Evolutionary conservation across 1,140 invertebrate species (phyloP).

Genomic region (Helicorthomorpha holstii): DNA sequence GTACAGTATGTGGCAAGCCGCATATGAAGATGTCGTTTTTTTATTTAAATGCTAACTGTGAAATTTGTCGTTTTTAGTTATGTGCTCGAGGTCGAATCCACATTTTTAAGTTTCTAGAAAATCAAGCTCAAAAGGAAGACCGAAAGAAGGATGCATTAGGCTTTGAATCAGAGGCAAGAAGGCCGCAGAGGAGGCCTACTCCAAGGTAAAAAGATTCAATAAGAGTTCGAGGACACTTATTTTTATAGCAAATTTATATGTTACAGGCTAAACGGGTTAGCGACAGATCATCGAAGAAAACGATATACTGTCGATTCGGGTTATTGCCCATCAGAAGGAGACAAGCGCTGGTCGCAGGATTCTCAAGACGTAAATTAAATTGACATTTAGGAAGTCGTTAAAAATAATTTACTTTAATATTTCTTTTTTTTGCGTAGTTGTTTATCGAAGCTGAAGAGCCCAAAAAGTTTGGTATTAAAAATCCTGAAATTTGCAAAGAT

Average conservation of each 20-base stretch:
- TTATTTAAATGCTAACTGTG: neutral
- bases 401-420: neutral
- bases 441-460: neutral
- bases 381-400: neutral
- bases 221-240: too few relatives aligned
- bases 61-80: constrained; percentile 35
- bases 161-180: constrained; percentile 19
- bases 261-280: constrained; percentile 26
- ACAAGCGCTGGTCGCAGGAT: constrained; percentile 69
- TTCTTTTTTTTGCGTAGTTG: neutral
- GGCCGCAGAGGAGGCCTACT: constrained; percentile 18
- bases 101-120: constrained; percentile 86
- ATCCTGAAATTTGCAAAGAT: too few relatives aligned
- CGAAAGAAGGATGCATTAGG: constrained; percentile 21
- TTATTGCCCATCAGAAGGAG: constrained; percentile 60
- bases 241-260: neutral
- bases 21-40: too few relatives aligned
- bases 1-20: too few relatives aligned
- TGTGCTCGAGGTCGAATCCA: constrained; percentile 80
- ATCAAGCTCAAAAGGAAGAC: constrained; percentile 50
- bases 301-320: constrained; percentile 70
- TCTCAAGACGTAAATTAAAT: constrained; percentile 34
- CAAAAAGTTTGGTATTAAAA: too few relatives aligned
- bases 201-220: too few relatives aligned
- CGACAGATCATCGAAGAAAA: constrained; percentile 33